Conservation (phyloP, 2,797 vertebrate genomes). For the Tachyglossus aculeatus region DNA sequence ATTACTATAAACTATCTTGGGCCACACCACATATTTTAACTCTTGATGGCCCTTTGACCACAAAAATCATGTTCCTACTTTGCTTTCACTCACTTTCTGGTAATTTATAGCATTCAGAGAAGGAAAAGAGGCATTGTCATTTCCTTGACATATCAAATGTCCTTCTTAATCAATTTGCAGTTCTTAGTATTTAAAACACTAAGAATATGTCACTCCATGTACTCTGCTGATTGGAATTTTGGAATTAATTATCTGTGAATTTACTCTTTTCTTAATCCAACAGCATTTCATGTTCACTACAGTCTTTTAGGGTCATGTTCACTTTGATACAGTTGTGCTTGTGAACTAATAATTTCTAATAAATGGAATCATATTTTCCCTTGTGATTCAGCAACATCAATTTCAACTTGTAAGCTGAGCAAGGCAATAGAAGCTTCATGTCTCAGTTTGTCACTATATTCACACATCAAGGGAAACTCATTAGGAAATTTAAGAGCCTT, state of each 20-base stretch:
- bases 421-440: background rate
- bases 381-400: background rate
- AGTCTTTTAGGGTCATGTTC: constrained; percentile 2
- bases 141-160: background rate
- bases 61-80: background rate
- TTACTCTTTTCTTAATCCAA: background rate
- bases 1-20: no score
- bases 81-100: background rate
- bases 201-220: background rate
- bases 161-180: background rate
- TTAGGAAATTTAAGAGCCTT: background rate
- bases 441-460: background rate
- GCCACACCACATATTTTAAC: background rate
- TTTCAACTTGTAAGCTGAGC: constrained; percentile 16
- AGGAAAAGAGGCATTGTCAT: background rate
- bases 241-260: constrained; percentile 10
- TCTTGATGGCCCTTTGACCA: background rate
- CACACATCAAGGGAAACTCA: background rate
- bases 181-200: constrained; percentile 8
- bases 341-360: constrained; percentile 6
- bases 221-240: background rate
- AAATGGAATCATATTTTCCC: constrained; percentile 10
- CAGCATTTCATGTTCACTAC: constrained; percentile 13
- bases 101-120: background rate
- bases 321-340: background rate